Evolutionary conservation across 2,113 vertebrate species (phyloP).

Genomic region (Thomomys bottae): DNA sequence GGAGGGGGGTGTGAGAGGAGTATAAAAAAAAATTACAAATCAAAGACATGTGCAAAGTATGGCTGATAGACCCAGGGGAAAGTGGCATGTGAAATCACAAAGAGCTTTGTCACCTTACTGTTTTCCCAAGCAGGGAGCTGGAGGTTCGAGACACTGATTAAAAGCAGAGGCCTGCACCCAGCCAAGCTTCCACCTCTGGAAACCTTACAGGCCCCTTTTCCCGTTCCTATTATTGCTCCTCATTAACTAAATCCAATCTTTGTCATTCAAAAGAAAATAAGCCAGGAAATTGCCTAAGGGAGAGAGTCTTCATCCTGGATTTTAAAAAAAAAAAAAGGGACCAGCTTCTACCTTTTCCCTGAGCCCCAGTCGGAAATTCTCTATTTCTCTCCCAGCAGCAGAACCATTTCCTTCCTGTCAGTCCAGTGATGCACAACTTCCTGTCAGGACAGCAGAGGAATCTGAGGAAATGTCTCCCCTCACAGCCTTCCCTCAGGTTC

Average conservation of each 20-base stretch:
- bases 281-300: not conserved
- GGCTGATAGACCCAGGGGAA: slow-evolving; percentile 37
- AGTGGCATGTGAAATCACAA: not conserved
- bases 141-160: not conserved
- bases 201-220: slow-evolving; percentile 14
- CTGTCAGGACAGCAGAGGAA: slow-evolving; percentile 21
- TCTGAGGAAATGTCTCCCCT: slow-evolving; percentile 31
- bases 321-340: not conserved
- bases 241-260: slow-evolving; percentile 23
- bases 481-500: not conserved
- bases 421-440: slow-evolving; percentile 59
- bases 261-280: slow-evolving; percentile 25
- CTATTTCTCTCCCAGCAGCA: not conserved
- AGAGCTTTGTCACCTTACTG: not conserved
- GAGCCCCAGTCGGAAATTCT: not conserved
- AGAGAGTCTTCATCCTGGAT: not conserved
- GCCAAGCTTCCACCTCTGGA: not conserved
- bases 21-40: no score
- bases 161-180: not conserved
- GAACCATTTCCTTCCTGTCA: slow-evolving; percentile 60
- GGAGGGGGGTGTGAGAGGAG: not conserved
- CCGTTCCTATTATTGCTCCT: not conserved
- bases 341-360: not conserved
- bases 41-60: slow-evolving; percentile 49
- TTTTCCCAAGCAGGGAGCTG: not conserved